phyloP scores from a whole-genome alignment of 2,113 vertebrate species.

The Suncus etruscus region DNA sequence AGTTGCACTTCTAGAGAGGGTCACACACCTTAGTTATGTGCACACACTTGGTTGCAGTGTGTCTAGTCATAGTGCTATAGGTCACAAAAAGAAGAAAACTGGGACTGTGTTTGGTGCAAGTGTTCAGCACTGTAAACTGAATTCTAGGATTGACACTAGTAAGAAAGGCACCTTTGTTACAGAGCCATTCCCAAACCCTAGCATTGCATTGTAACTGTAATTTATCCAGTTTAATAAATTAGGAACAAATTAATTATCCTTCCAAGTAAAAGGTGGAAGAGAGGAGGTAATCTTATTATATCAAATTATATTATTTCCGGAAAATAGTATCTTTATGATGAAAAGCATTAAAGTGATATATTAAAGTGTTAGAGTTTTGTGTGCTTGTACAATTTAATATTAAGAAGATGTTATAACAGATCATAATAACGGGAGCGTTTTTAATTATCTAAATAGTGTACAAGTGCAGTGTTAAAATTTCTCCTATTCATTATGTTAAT shows the following conservation, averaged over 20 bases:
- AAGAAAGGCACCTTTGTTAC: background rate
- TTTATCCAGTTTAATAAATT: constrained; percentile 21
- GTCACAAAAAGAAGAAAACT: too few relatives aligned
- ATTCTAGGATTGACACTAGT: too few relatives aligned
- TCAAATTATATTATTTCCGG: constrained; percentile 26
- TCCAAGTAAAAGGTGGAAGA: background rate
- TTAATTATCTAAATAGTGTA: background rate
- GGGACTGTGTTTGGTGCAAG: too few relatives aligned
- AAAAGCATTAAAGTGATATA: background rate
- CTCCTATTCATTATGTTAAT: background rate
- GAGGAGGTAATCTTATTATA: background rate
- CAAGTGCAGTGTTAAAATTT: background rate
- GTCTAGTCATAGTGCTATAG: too few relatives aligned
- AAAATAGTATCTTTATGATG: constrained; percentile 32
- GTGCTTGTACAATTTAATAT: background rate
- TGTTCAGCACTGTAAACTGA: too few relatives aligned
- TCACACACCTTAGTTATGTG: too few relatives aligned
- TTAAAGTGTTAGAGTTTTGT: background rate
- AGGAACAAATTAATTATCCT: background rate
- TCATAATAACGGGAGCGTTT: background rate
- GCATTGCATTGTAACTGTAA: background rate
- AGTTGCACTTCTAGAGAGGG: too few relatives aligned
- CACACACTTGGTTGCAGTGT: too few relatives aligned
- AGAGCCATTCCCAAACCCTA: constrained; percentile 2
- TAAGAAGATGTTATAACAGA: background rate